A percentile compares a stretch with the other conserved stretches of the same genome.
Evolutionary conservation across 2,888 invertebrate species (phyloP).

Genomic region (Drosophila emarginata): DNA sequence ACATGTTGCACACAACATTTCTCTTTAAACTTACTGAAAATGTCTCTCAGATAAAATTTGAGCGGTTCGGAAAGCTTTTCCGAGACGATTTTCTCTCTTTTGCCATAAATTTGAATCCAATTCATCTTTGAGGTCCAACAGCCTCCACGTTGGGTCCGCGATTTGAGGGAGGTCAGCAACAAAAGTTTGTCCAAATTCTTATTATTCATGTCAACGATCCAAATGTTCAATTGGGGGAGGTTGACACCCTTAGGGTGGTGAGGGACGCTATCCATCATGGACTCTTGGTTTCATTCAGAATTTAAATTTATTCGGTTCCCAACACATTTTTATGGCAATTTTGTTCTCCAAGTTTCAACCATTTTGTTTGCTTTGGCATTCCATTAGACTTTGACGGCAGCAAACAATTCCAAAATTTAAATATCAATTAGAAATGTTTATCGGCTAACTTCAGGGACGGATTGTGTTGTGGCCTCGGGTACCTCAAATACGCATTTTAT

Average conservation of each 20-base stretch:
- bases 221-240: constrained; percentile 14
- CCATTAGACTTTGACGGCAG: not conserved
- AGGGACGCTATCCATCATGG: not conserved
- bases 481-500: too few species aligned
- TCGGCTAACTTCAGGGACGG: not conserved
- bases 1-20: constrained; percentile 30
- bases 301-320: constrained; percentile 44
- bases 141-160: constrained; percentile 19
- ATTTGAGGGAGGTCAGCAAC: constrained; percentile 49
- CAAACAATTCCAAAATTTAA: constrained; percentile 36
- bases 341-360: not conserved
- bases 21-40: not conserved
- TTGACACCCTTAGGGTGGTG: not conserved
- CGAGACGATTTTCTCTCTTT: constrained; percentile 16
- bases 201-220: constrained; percentile 37
- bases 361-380: constrained; percentile 26
- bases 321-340: constrained; percentile 10
- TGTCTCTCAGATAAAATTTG: constrained; percentile 37
- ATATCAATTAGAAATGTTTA: constrained; percentile 40
- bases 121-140: constrained; percentile 14
- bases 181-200: constrained; percentile 23
- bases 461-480: too few species aligned
- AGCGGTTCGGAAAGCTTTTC: constrained; percentile 21
- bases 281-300: constrained; percentile 24
- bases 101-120: constrained; percentile 45